phyloP scores from a whole-genome alignment of 2,888 invertebrate genomes.

The Scrobipalpa costella region DNA sequence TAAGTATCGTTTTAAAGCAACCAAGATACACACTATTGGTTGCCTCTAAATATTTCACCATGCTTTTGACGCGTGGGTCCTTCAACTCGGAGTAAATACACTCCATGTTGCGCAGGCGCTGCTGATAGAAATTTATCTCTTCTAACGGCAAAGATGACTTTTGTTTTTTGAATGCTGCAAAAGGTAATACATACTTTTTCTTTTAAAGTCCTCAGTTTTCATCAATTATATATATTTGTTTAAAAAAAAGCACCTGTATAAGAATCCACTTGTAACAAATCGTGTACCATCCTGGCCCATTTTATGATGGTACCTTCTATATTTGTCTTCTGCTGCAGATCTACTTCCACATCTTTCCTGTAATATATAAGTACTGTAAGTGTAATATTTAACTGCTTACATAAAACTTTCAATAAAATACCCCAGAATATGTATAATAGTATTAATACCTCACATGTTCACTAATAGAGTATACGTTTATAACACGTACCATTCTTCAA shows the following conservation, averaged over 20 bases:
- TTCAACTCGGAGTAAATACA: slow-evolving; percentile 92
- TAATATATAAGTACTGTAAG: slow-evolving; percentile 32
- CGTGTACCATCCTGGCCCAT: slow-evolving; percentile 91
- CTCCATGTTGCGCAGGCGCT: slow-evolving; percentile 90
- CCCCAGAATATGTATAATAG: no score
- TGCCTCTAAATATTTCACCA: slow-evolving; percentile 89
- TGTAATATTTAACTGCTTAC: not conserved
- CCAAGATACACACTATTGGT: slow-evolving; percentile 90
- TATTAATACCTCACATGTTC: no score
- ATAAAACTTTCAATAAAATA: no score
- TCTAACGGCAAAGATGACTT: slow-evolving; percentile 85
- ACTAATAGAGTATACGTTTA: no score
- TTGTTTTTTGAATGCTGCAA: slow-evolving; percentile 82
- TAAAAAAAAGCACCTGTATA: slow-evolving; percentile 66
- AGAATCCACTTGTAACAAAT: slow-evolving; percentile 88
- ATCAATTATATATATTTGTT: no score
- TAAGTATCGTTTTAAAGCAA: slow-evolving; percentile 88
- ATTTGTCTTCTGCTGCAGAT: slow-evolving; percentile 87
- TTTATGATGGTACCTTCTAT: slow-evolving; percentile 93
- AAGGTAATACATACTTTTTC: not conserved
- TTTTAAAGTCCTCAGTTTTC: no score
- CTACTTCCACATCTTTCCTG: slow-evolving; percentile 81
- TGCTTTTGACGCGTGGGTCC: slow-evolving; percentile 90
- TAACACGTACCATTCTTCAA: slow-evolving; percentile 60
- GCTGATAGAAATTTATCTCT: slow-evolving; percentile 91